Conservation (phyloP, 1,140 invertebrate species). For the Musca vetustissima region DNA sequence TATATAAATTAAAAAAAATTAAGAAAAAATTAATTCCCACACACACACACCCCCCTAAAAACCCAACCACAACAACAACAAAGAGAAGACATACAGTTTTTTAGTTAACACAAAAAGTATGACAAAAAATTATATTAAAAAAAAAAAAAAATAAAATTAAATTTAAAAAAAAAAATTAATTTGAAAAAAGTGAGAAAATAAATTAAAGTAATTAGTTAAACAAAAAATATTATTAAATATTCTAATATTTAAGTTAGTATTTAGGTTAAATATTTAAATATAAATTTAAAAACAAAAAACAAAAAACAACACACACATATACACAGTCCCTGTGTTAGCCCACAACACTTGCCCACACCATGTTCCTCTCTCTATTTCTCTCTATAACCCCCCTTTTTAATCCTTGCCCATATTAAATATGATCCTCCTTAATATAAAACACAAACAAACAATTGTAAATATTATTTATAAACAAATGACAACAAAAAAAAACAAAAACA, state of each 20-base stretch:
- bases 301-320: neutral
- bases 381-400: too few relatives aligned
- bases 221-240: neutral
- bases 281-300: conserved; percentile 11
- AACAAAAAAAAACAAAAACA: neutral
- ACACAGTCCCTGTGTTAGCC: too few relatives aligned
- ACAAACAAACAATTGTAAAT: conserved; percentile 17
- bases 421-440: neutral
- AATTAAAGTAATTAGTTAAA: neutral
- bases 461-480: conserved; percentile 8
- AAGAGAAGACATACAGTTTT: conserved; percentile 12
- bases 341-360: too few relatives aligned
- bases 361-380: too few relatives aligned
- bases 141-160: neutral
- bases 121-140: conserved; percentile 2
- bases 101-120: conserved; percentile 5
- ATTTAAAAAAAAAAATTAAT: conserved; percentile 1
- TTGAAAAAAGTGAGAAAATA: neutral
- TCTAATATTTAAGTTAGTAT: conserved; percentile 22
- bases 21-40: neutral
- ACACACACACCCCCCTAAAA: too few relatives aligned
- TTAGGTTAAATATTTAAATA: conserved; percentile 21
- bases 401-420: too few relatives aligned
- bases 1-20: conserved; percentile 6
- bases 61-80: conserved; percentile 2